phyloP scores from a whole-genome alignment of 2,113 vertebrate genomes.

The Solea solea region DNA sequence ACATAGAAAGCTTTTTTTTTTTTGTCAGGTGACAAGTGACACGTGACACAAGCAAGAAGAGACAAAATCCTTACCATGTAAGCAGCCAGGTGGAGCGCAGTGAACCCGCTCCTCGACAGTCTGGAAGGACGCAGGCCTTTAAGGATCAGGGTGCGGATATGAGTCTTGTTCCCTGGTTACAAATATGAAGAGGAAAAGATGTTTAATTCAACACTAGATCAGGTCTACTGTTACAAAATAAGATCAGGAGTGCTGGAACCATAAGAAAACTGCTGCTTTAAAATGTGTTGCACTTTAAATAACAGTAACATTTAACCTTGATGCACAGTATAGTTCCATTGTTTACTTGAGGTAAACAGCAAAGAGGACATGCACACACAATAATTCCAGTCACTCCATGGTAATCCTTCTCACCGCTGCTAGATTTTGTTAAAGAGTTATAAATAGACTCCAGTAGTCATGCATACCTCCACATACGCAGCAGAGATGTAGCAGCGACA shows the following conservation, averaged over 20 bases:
- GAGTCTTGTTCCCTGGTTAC: constrained; percentile 87
- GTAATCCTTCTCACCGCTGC: constrained; percentile 38
- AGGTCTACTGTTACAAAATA: background rate
- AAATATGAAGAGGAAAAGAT: background rate
- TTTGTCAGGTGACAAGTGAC: background rate
- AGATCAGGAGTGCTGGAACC: background rate
- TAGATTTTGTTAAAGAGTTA: constrained; percentile 60
- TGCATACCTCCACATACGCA: constrained; percentile 89
- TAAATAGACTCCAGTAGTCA: constrained; percentile 62
- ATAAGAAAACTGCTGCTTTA: background rate
- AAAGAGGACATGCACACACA: constrained; percentile 39
- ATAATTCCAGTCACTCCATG: constrained; percentile 22
- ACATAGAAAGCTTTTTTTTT: constrained; percentile 33
- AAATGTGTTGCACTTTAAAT: background rate
- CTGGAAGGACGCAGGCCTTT: constrained; percentile 93
- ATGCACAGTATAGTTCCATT: background rate
- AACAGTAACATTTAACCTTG: background rate
- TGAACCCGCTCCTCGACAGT: constrained; percentile 92
- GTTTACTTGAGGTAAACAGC: background rate
- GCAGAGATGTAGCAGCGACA: constrained; percentile 94
- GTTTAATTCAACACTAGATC: background rate
- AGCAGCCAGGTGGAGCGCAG: constrained; percentile 91
- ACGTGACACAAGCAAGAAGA: background rate
- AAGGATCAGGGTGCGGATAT: constrained; percentile 89
- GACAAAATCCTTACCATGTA: constrained; percentile 83